Percentiles rank a stretch among this genome's conserved stretches.
These are phyloP conservation scores for Pyrocephalus nanus DNA, from an alignment of 2,797 vertebrate species.

Conservation along the genomic window DNA sequence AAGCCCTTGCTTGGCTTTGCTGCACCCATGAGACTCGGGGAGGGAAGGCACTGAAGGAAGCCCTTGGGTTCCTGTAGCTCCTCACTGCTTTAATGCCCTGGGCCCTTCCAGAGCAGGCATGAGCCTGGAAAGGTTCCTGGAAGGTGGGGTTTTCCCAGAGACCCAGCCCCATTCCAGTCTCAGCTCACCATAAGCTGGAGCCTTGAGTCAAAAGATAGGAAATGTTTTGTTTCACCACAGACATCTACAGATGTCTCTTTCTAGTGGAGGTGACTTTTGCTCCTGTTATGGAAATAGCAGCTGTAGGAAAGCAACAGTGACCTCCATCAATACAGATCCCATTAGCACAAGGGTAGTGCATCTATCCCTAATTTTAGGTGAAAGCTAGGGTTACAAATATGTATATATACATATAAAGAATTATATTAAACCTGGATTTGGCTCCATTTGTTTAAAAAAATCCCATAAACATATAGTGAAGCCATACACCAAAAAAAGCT, in stretches of 20 bases:
- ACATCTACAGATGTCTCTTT: not conserved
- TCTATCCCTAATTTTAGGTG: not conserved
- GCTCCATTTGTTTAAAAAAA: slow-evolving; percentile 32
- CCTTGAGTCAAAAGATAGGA: not conserved
- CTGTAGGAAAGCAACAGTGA: not conserved
- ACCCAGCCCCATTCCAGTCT: not conserved
- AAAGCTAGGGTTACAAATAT: slow-evolving; percentile 24
- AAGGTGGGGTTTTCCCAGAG: not conserved
- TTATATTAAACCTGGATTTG: slow-evolving; percentile 42
- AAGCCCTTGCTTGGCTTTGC: not conserved
- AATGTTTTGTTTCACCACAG: not conserved
- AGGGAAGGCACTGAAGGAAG: not conserved
- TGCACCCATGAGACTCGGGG: accelerated
- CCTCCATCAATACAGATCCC: not conserved
- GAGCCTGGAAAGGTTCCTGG: not conserved
- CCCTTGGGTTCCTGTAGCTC: not conserved
- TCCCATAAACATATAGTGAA: slow-evolving; percentile 29
- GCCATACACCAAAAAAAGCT: slow-evolving; percentile 44
- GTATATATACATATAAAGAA: not conserved
- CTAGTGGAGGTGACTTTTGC: not conserved
- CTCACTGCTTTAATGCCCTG: not conserved
- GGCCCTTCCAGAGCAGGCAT: not conserved
- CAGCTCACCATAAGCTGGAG: accelerated
- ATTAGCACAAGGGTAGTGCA: not conserved
- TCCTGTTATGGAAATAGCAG: not conserved